Evolutionary conservation across 2,113 vertebrate species (phyloP), one percentile per base, ranked within the genome.

Genomic region (Entelurus aequoreus): DNA sequence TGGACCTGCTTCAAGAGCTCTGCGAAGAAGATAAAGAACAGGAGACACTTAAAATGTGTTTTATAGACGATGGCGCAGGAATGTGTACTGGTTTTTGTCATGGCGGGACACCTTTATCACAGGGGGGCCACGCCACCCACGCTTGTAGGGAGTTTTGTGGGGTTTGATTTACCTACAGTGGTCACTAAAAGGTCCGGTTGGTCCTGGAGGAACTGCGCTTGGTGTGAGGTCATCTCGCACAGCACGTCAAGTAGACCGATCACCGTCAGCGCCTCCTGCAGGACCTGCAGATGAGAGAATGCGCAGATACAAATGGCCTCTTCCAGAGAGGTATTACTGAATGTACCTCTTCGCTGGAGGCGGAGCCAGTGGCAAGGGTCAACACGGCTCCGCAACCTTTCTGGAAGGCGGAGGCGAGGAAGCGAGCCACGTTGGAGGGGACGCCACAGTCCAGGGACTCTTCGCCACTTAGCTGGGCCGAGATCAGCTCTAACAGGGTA

Each of bases 141-240:
- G 28, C 28, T 28, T 8, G 9, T 5, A 19, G 52, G 40, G 49
- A 19, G 14, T 56, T n/a, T 36, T 38, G n/a, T 54, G 44, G 12
- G 38, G 59, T 69, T 71, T 49, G 54, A 87, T 89, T 92, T 89
- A 99, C 97, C 93, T 42, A 97, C 63, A 38, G 89, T 91, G 16
- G 88, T 82, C 54, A 88, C 84, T 21, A 99, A 86, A 68, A 99
- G 83, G 65, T 89, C 90, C 14, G 94, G 88, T 52, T 90, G 91
- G 21, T 90, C 77, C 69, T 98, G 97, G 1, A 99, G 87, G 54
- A 87, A 91, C 65, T 92, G 86, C 14, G 78, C 72, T 0, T 65
- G 84, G 67, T 86, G 90, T 0, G 94, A 93, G 2, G 93, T 95
- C 92, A 96, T 93, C 79, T 96, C 95, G 80, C 97, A 99, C 47